Evolutionary conservation across 2,113 vertebrate species (phyloP).

Genomic region (Callocephalon fimbriatum): DNA sequence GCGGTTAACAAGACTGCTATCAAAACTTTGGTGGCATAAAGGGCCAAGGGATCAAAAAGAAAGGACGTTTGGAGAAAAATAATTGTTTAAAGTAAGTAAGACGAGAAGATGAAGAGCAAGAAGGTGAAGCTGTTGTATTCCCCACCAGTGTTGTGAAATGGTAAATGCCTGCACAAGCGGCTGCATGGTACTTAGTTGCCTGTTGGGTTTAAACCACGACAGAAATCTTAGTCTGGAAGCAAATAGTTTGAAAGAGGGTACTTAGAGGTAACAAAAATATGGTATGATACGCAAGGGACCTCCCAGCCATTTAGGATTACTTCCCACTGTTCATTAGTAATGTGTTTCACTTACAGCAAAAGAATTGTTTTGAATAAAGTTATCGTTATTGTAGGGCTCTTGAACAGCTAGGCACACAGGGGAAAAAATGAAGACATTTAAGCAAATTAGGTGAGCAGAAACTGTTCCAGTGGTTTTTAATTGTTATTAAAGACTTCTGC

Average conservation of each 20-base stretch:
- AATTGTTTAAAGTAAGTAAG: not conserved
- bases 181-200: not conserved
- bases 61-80: not conserved
- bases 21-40: not conserved
- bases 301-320: not conserved
- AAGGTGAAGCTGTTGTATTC: not conserved
- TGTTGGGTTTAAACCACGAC: not conserved
- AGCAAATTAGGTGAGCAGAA: not conserved
- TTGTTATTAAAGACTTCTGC: not conserved
- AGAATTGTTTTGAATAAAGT: not conserved
- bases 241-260: not conserved
- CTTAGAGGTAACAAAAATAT: not conserved
- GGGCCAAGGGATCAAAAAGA: not conserved
- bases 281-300: not conserved
- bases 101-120: not conserved
- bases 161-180: not conserved
- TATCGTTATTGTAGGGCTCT: not conserved
- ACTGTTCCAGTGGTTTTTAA: not conserved
- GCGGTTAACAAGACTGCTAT: not conserved
- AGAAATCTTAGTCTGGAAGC: not conserved
- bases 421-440: not conserved
- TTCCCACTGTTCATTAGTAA: not conserved
- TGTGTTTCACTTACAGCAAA: not conserved
- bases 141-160: not conserved
- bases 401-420: not conserved